Conservation (phyloP, 30 jellyfish, hydroid and myxozoan genomes). For the Aurelia aurita region DNA sequence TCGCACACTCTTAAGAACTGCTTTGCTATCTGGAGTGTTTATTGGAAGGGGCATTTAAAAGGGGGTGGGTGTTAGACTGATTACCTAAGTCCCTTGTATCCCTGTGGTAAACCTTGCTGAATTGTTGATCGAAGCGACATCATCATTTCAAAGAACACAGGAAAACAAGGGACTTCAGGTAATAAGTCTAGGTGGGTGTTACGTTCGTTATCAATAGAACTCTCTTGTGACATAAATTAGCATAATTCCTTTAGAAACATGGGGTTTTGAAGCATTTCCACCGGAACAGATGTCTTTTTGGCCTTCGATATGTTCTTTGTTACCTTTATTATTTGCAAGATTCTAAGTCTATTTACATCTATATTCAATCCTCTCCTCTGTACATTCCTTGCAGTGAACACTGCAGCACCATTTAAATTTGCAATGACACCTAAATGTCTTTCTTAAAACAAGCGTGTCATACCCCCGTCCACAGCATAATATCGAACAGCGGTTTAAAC, state of each 20-base stretch:
- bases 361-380: conserved; percentile 59
- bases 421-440: conserved; percentile 69
- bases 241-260: neutral
- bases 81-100: too few relatives aligned
- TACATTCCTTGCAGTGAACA: conserved; percentile 67
- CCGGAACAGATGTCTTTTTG: neutral
- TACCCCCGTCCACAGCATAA: conserved; percentile 89
- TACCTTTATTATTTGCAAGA: neutral
- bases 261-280: neutral
- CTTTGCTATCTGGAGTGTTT: too few relatives aligned
- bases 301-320: neutral
- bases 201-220: neutral
- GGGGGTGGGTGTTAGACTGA: too few relatives aligned
- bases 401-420: conserved; percentile 82
- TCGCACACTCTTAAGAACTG: too few relatives aligned
- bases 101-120: too few relatives aligned
- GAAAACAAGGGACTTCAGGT: too few relatives aligned
- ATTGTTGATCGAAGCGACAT: too few relatives aligned
- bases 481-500: conserved; percentile 65
- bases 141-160: too few relatives aligned
- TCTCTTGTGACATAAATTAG: neutral
- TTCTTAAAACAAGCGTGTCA: conserved; percentile 65
- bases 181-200: too few relatives aligned
- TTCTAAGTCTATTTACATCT: conserved; percentile 55
- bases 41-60: too few relatives aligned